Evolutionary conservation across 1,140 invertebrate species (phyloP), one percentile per base, ranked within the genome.

Genomic region (Ephestia elutella): DNA sequence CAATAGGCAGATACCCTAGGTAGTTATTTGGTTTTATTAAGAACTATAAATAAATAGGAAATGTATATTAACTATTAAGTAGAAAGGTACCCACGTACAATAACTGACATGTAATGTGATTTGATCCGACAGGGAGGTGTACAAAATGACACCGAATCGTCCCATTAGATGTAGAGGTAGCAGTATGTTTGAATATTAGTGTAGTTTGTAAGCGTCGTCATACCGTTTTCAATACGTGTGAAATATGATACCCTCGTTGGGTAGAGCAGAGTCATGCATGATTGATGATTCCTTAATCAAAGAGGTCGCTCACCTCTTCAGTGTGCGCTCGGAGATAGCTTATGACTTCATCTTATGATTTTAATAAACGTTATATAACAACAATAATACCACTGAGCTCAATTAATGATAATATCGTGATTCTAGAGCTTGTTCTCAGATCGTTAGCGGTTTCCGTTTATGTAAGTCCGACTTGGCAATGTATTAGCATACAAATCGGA

Each of bases 221-320:
- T 35, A 59, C 60, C 61, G 64, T 64, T 79, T 77, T 70, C 59
- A 78, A 75, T 78, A 63, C 38, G 70, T 75, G 75, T 77, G 81
- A 84, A 79, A 86, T 73, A 66, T 71, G 78, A 86, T 83, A 79
- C 74, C 68, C 75, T 76, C 73, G 69, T 75, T 71, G 68, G 50
- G 49, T 70, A 63, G 71, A 70, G 70, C 60, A 65, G 71, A 70
- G 70, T 60, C 73, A 76, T 80, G 63, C 71, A 80, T 85, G 83
- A 87, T 85, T 87, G 82, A 87, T 85, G 77, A 82, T 83, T 82
- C 80, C 80, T 87, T 85, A 82, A 86, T 86, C 81, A 84, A 78
- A 76, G 62, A 70, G 83, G 80, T 84, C 82, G 67, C 54, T 68
- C 70, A 83, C 78, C 82, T 72, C 68, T 25, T 50, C 55, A 58